Evolutionary conservation across 2,888 invertebrate genomes (phyloP).

Genomic region (Fragum whitleyi): DNA sequence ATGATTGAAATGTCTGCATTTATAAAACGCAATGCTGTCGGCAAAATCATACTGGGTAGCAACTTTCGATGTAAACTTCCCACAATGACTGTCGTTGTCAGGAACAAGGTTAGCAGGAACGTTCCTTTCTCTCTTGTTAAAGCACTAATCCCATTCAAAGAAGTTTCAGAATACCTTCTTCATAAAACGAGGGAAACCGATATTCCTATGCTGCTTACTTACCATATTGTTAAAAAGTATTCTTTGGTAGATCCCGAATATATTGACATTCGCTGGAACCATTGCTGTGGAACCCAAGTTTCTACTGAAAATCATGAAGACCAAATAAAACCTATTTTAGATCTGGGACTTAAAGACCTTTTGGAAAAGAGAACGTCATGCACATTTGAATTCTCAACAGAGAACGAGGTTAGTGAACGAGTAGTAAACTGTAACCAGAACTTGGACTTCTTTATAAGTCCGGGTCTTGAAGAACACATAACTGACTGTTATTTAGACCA

Average conservation of each 20-base stretch:
- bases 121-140: conserved; percentile 15
- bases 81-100: conserved; percentile 27
- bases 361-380: conserved; percentile 13
- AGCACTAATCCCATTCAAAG: conserved; percentile 15
- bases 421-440: conserved; percentile 8
- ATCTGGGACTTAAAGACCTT: conserved; percentile 13
- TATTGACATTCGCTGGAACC: conserved; percentile 18
- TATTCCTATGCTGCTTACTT: background rate
- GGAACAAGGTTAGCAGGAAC: conserved; percentile 19
- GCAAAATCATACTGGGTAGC: conserved; percentile 10
- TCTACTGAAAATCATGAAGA: conserved; percentile 7
- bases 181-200: conserved; percentile 1
- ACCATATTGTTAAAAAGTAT: background rate
- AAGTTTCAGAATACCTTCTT: conserved; percentile 26
- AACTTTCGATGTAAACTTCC: conserved; percentile 18
- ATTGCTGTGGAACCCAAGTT: conserved; percentile 3
- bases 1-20: conserved; percentile 23
- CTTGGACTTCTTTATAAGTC: conserved; percentile 26
- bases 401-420: conserved; percentile 10
- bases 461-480: background rate
- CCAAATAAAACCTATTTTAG: conserved; percentile 11
- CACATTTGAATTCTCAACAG: conserved; percentile 22
- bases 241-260: background rate
- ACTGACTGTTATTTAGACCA: conserved; percentile 20
- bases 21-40: conserved; percentile 4